Conservation (phyloP, 1,140 invertebrate genomes). For the Drosophila auraria region DNA sequence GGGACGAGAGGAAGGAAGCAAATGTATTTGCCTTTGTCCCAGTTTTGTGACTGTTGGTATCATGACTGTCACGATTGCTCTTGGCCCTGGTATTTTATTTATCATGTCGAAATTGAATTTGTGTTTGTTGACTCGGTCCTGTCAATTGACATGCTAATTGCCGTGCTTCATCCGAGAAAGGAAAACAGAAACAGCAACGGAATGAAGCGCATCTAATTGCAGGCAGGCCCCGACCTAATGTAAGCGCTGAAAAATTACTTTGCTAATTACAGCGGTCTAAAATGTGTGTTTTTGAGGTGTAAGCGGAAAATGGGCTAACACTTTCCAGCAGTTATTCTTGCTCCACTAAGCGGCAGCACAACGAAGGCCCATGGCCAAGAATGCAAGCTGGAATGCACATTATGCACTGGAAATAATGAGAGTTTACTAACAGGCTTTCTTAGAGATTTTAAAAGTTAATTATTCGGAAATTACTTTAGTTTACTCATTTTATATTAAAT, state of each 20-base stretch:
- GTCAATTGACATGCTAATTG: conserved; percentile 61
- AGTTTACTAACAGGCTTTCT: not conserved
- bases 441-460: not conserved
- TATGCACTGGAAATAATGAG: not conserved
- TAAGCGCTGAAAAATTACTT: conserved; percentile 69
- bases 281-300: conserved; percentile 22
- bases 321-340: conserved; percentile 53
- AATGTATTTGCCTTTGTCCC: conserved; percentile 53
- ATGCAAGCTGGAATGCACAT: conserved; percentile 12
- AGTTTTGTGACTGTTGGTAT: conserved; percentile 50
- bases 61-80: conserved; percentile 63
- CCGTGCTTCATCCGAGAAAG: conserved; percentile 29
- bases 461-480: too few relatives aligned
- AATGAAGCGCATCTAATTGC: conserved; percentile 37
- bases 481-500: too few relatives aligned
- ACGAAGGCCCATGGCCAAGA: conserved; percentile 54
- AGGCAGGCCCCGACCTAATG: conserved; percentile 44
- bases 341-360: conserved; percentile 42
- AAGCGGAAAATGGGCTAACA: conserved; percentile 70
- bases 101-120: conserved; percentile 77
- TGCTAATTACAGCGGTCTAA: conserved; percentile 70
- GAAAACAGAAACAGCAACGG: not conserved
- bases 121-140: conserved; percentile 65
- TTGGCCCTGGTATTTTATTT: conserved; percentile 66
- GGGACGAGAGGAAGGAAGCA: conserved; percentile 23